Percentiles rank a stretch among this genome's conserved stretches.
phyloP scores from a whole-genome alignment of 2,797 vertebrate genomes.

The Lindbergichthys nudifrons region DNA sequence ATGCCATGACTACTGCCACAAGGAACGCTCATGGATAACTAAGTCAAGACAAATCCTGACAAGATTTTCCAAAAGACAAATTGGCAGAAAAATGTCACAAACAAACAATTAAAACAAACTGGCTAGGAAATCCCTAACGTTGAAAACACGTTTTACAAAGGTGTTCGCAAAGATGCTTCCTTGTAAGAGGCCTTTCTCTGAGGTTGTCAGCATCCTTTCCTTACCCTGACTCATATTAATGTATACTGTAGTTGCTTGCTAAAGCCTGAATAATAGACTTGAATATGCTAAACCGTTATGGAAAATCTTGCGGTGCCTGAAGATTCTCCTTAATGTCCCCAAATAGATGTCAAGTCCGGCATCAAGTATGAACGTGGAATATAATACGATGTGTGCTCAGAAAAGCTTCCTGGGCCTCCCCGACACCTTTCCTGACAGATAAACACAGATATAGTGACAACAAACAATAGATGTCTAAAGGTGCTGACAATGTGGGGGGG shows the following conservation, averaged over 20 bases:
- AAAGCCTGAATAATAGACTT: not conserved
- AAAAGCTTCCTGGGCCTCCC: not conserved
- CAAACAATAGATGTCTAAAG: slow-evolving; percentile 6
- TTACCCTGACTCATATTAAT: no score
- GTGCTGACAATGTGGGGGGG: slow-evolving; percentile 18
- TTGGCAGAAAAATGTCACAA: not conserved
- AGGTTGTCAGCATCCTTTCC: not conserved
- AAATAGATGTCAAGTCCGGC: not conserved
- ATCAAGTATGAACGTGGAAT: not conserved
- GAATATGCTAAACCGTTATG: not conserved
- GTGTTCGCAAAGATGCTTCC: not conserved
- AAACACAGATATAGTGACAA: slow-evolving; percentile 3
- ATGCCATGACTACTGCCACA: slow-evolving; percentile 10
- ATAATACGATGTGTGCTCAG: not conserved
- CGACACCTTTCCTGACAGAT: not conserved
- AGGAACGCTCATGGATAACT: not conserved
- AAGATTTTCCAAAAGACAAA: no score
- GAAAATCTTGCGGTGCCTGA: not conserved
- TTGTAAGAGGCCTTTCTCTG: not conserved
- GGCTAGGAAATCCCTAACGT: not conserved
- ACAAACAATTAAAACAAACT: not conserved
- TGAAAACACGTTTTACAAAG: slow-evolving; percentile 6
- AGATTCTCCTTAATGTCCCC: not conserved
- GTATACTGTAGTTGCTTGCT: no score
- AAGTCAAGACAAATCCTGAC: no score